Conservation (phyloP, 2,888 invertebrate genomes). For the Hymenopus coronatus region DNA sequence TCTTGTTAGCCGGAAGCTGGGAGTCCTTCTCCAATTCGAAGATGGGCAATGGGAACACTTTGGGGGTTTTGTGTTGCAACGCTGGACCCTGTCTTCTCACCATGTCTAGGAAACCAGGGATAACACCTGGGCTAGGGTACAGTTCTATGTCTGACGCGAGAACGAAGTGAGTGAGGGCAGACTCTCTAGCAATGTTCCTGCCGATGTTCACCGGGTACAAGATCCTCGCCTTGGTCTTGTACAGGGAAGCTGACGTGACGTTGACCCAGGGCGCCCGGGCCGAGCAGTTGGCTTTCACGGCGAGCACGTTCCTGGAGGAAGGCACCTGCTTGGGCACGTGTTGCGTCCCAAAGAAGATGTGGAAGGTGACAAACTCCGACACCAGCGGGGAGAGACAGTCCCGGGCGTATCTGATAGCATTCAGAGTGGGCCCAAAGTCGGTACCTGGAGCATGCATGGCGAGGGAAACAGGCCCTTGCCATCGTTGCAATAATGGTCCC, state of each 20-base stretch:
- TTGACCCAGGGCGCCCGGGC: slow-evolving; percentile 37
- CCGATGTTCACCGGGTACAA: slow-evolving; percentile 88
- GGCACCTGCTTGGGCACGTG: slow-evolving; percentile 38
- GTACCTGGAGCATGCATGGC: slow-evolving; percentile 45
- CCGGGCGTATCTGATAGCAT: slow-evolving; percentile 41
- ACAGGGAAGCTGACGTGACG: slow-evolving; percentile 54
- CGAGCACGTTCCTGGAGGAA: not conserved
- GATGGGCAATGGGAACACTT: slow-evolving; percentile 83
- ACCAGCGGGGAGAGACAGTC: slow-evolving; percentile 42
- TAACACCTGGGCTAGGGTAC: slow-evolving; percentile 80
- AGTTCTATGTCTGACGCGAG: slow-evolving; percentile 87
- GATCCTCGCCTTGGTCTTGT: slow-evolving; percentile 74
- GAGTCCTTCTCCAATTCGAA: slow-evolving; percentile 75
- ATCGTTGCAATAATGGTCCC: slow-evolving; percentile 43
- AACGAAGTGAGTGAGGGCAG: slow-evolving; percentile 76
- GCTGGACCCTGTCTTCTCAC: slow-evolving; percentile 69
- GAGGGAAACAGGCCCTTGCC: slow-evolving; percentile 46
- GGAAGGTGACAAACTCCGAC: slow-evolving; percentile 44
- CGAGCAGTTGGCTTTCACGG: slow-evolving; percentile 25
- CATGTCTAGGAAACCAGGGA: slow-evolving; percentile 79
- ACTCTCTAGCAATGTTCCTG: slow-evolving; percentile 79
- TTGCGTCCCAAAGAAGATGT: slow-evolving; percentile 42
- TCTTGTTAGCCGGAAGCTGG: slow-evolving; percentile 66
- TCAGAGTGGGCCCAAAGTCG: slow-evolving; percentile 41
- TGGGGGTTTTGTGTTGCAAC: slow-evolving; percentile 56